Evolutionary conservation across 2,113 vertebrate species (phyloP).

Genomic region (Cyanistes caeruleus): DNA sequence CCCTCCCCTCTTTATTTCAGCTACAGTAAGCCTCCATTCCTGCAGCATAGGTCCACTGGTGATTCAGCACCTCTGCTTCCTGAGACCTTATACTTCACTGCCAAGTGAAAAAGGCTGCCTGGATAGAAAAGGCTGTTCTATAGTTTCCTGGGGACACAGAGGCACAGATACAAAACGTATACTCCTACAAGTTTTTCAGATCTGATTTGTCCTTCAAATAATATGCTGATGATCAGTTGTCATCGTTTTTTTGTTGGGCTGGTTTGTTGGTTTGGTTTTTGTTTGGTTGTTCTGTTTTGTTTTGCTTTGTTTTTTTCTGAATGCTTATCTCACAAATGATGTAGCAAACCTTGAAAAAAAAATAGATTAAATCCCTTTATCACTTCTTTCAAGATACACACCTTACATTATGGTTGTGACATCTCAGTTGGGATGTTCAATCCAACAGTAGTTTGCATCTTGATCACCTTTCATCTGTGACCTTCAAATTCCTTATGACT

Average conservation of each 20-base stretch:
- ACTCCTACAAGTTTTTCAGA: neutral
- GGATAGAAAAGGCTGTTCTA: neutral
- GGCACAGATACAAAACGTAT: neutral
- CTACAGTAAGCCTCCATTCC: neutral
- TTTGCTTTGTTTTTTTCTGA: neutral
- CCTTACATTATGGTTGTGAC: neutral
- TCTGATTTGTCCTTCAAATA: neutral
- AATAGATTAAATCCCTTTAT: neutral
- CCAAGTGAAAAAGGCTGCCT: neutral
- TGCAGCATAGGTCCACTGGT: neutral
- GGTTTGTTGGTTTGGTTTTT: neutral
- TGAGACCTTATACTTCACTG: neutral
- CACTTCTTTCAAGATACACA: slow-evolving; percentile 4
- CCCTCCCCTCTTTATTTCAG: neutral
- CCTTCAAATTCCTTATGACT: slow-evolving; percentile 18
- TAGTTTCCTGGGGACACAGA: neutral
- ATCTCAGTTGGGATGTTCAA: neutral
- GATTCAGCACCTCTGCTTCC: neutral
- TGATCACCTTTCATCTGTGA: slow-evolving; percentile 22
- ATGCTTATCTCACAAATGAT: neutral
- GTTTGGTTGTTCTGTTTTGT: neutral
- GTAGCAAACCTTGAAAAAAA: neutral
- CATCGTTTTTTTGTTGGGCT: neutral
- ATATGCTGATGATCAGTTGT: neutral
- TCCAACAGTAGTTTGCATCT: slow-evolving; percentile 16